A percentile compares a stretch with the other conserved stretches of the same genome.
Evolutionary conservation across 1,140 invertebrate genomes (phyloP).

Genomic region (Drosophila takahashii): DNA sequence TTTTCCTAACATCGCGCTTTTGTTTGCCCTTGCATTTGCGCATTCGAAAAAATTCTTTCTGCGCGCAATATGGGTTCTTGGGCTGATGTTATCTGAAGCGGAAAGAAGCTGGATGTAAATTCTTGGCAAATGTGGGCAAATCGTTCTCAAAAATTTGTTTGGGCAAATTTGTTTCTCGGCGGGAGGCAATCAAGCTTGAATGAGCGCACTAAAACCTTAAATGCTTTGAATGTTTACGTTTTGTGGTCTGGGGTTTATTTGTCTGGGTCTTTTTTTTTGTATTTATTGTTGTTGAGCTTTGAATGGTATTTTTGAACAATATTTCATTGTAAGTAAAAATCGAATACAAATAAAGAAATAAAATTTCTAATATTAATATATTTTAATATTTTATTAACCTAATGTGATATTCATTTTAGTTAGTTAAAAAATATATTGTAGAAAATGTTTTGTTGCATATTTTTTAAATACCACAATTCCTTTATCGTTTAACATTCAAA

Average conservation of each 20-base stretch:
- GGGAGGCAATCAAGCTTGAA: slow-evolving; percentile 32
- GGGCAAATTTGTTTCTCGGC: slow-evolving; percentile 15
- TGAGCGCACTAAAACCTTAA: background rate
- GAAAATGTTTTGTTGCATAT: too few species aligned
- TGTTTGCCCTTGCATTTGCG: slow-evolving; percentile 44
- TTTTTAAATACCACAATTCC: too few species aligned
- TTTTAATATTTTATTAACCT: too few species aligned
- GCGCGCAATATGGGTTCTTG: slow-evolving; percentile 4
- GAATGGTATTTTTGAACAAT: background rate
- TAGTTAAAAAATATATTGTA: too few species aligned
- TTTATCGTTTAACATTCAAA: too few species aligned
- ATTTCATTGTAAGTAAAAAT: background rate
- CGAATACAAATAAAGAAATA: background rate
- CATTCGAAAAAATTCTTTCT: slow-evolving; percentile 9
- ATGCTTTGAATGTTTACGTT: slow-evolving; percentile 1
- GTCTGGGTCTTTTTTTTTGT: background rate
- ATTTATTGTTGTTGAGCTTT: background rate
- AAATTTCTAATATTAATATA: too few species aligned
- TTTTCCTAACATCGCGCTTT: slow-evolving; percentile 10
- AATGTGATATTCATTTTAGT: too few species aligned
- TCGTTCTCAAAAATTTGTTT: background rate
- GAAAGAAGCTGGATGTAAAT: slow-evolving; percentile 23
- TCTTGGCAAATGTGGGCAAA: slow-evolving; percentile 11
- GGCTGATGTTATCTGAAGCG: slow-evolving; percentile 38
- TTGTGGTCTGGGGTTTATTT: background rate